Base-by-base conservation (phyloP, 2,113 vertebrate genomes). In the Festucalex cinctus region DNA sequence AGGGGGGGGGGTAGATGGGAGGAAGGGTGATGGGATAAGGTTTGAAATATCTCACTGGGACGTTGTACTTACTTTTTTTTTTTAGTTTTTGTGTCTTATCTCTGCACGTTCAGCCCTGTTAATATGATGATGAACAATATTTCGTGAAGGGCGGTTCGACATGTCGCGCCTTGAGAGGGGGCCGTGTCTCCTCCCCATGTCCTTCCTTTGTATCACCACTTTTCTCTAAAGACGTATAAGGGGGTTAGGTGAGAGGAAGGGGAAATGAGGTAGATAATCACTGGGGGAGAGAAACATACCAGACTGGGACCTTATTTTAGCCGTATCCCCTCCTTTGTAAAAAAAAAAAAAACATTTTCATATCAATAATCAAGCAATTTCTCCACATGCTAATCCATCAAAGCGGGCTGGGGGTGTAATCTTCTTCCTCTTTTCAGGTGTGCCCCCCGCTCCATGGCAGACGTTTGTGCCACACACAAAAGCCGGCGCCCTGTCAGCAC, bases 281-380 rank as follows among this genome's bases (percentile, higher is more conserved):
- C 83, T 56, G 16, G 79, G 79, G 60, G 12, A 43, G 24, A 65
- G 63, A 84, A 72, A 79, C 80, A 68, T 77, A 75, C 71, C 65
- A 51, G 35, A 46, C 49, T n/a, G 26, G 70, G 73, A 79, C 66
- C 91, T 78, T 89, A 87, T 91, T 75, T 73, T 35, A 67, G 46
- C 46, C 88, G 78, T 73, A 86, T 83, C 81, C 78, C 88, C 87
- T 82, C 86, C 36, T n/a, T 41, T 24, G 19, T 9, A 10, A 26
- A 32, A 28, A 87, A 94, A 97, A 95, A 17, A 9, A 87, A 94
- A 97, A 95, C 93, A 97, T 96, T 98, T 97, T 97, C 96, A 95
- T 97, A 98, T 97, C 97, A 98, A 97, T 96, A 92, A 98, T 97
- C 93, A 89, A 94, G 94, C 94, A 95, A 96, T 97, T 98, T 96